Percentiles rank a stretch among this genome's conserved stretches.
Conservation (phyloP, 2,888 invertebrate species). For the Agapetus fuscipes region DNA sequence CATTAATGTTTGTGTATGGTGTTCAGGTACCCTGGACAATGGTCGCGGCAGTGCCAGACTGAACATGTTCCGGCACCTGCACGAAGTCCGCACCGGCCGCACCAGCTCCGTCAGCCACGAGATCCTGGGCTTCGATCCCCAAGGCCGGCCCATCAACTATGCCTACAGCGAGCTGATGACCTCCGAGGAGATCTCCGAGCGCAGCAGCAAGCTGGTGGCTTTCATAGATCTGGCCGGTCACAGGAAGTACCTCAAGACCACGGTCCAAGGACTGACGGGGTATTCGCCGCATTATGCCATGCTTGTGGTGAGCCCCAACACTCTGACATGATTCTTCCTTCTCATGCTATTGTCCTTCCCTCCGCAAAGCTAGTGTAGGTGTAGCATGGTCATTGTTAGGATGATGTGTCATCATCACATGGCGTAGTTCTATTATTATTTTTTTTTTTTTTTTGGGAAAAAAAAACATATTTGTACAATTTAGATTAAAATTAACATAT, state of each 20-base stretch:
- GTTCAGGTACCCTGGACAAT: slow-evolving; percentile 74
- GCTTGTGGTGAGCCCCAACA: slow-evolving; percentile 64
- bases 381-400: slow-evolving; percentile 24
- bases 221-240: slow-evolving; percentile 96
- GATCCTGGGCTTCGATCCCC: slow-evolving; percentile 88
- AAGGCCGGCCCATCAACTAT: slow-evolving; percentile 81
- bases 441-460: too few species aligned
- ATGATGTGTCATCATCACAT: slow-evolving; percentile 29
- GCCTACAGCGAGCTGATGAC: slow-evolving; percentile 83
- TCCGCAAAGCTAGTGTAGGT: too few species aligned
- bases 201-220: slow-evolving; percentile 86
- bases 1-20: too few species aligned
- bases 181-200: slow-evolving; percentile 87
- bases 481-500: too few species aligned
- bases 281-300: slow-evolving; percentile 89
- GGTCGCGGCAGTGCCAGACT: slow-evolving; percentile 89
- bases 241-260: slow-evolving; percentile 90
- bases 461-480: too few species aligned
- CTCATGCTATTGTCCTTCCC: too few species aligned
- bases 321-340: too few species aligned
- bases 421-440: background rate
- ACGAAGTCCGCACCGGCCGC: slow-evolving; percentile 80
- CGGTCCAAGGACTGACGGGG: slow-evolving; percentile 87
- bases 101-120: slow-evolving; percentile 95
- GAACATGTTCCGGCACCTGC: slow-evolving; percentile 90